These are phyloP conservation scores for Epizoanthus illoricatus DNA, from an alignment of 92 coral and sea anemone genomes.

Conservation along the genomic window DNA sequence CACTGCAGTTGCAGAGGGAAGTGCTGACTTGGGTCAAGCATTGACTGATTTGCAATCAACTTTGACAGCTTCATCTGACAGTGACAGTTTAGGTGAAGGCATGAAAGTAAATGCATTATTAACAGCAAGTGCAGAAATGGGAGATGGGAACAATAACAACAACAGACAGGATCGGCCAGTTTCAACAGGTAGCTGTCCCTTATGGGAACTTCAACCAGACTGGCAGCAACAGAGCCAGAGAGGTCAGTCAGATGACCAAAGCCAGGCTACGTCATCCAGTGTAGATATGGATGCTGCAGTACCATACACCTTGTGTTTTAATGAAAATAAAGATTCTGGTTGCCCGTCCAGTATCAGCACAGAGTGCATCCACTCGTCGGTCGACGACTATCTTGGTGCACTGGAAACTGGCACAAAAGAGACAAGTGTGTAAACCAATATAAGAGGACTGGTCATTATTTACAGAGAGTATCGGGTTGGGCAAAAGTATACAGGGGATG, in stretches of 20 bases:
- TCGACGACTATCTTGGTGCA: background rate
- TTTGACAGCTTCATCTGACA: slow-evolving; percentile 19
- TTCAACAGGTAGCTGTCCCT: slow-evolving; percentile 1
- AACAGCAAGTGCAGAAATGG: background rate
- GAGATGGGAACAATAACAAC: background rate
- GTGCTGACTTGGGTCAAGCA: slow-evolving; percentile 16
- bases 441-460: too few species aligned
- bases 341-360: slow-evolving; percentile 53
- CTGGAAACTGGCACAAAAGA: background rate
- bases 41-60: slow-evolving; percentile 35
- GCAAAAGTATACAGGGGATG: too few species aligned
- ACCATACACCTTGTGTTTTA: slow-evolving; percentile 17
- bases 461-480: too few species aligned
- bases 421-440: slow-evolving; percentile 8
- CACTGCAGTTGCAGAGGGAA: background rate
- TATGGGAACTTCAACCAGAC: slow-evolving; percentile 29
- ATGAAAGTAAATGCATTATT: slow-evolving; percentile 7
- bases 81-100: slow-evolving; percentile 22
- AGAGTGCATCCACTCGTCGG: slow-evolving; percentile 37
- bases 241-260: slow-evolving; percentile 3
- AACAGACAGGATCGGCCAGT: background rate
- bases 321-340: slow-evolving; percentile 59
- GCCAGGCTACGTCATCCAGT: background rate
- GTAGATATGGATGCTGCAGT: background rate
- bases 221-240: slow-evolving; percentile 1